Conservation (phyloP, 2,113 vertebrate genomes). For the Myrmecobius fasciatus region DNA sequence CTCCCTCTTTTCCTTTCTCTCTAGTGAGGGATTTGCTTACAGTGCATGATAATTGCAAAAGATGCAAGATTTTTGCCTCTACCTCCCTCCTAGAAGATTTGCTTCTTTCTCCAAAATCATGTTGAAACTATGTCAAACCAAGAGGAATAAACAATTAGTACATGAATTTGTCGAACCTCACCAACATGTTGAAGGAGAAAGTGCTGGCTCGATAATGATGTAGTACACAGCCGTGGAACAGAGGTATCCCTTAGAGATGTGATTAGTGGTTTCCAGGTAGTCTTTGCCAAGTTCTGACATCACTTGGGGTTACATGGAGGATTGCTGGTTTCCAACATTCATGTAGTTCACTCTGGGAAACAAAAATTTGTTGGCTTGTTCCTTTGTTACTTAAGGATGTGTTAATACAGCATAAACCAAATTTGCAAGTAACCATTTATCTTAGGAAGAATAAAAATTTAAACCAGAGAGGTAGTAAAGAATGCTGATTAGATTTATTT, state of each 20-base stretch:
- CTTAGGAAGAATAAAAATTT: slow-evolving; percentile 10
- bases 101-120: neutral
- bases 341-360: slow-evolving; percentile 24
- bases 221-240: neutral
- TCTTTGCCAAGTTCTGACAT: slow-evolving; percentile 27
- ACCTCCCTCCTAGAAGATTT: neutral
- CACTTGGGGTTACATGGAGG: slow-evolving; percentile 5
- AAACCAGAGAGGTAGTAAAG: neutral
- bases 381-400: neutral
- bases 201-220: neutral
- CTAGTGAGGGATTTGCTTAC: neutral
- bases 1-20: no score
- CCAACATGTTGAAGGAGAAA: neutral
- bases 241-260: neutral
- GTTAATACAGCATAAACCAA: neutral
- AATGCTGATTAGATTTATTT: slow-evolving; percentile 23
- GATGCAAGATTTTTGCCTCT: neutral
- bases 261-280: slow-evolving; percentile 16
- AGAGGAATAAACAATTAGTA: neutral
- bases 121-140: neutral
- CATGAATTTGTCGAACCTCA: neutral
- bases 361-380: slow-evolving; percentile 25
- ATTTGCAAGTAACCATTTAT: neutral
- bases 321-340: slow-evolving; percentile 39
- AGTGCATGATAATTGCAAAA: neutral